Conservation (phyloP, 1,140 invertebrate genomes). For the Drosophila pachea region DNA sequence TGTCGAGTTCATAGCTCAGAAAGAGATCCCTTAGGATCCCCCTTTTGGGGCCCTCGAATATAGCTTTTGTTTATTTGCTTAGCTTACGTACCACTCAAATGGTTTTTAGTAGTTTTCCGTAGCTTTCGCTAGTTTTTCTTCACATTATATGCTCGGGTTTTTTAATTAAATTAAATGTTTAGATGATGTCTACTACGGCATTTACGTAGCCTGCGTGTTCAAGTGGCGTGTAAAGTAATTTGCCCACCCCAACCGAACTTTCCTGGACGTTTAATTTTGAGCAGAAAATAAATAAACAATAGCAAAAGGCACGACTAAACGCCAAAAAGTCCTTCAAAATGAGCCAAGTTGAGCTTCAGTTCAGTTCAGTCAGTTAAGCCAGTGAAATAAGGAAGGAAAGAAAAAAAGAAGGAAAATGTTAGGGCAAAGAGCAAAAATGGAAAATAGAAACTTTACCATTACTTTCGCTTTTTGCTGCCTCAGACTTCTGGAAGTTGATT, state of each 20-base stretch:
- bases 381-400: constrained; percentile 20
- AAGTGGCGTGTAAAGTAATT: constrained; percentile 76
- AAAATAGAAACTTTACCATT: constrained; percentile 55
- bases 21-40: too few relatives aligned
- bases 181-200: constrained; percentile 26
- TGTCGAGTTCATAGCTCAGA: too few relatives aligned
- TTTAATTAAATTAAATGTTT: constrained; percentile 69
- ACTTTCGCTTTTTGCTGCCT: constrained; percentile 63
- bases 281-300: constrained; percentile 74
- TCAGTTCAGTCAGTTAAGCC: constrained; percentile 56
- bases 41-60: too few relatives aligned
- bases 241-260: constrained; percentile 51
- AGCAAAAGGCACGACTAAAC: constrained; percentile 38
- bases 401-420: constrained; percentile 21
- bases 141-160: constrained; percentile 18
- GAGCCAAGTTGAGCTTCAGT: constrained; percentile 57
- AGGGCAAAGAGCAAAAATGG: constrained; percentile 6
- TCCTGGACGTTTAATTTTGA: constrained; percentile 66
- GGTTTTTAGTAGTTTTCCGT: neutral
- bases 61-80: constrained; percentile 30
- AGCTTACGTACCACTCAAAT: neutral
- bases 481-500: constrained; percentile 21
- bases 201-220: constrained; percentile 66
- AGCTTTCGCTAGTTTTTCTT: constrained; percentile 4
- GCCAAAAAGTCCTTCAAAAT: constrained; percentile 65